A percentile compares a stretch with the other conserved stretches of the same genome.
These are phyloP conservation scores for Nannobrachium achirus DNA, from an alignment of 2,113 vertebrate species.

Conservation along the genomic window DNA sequence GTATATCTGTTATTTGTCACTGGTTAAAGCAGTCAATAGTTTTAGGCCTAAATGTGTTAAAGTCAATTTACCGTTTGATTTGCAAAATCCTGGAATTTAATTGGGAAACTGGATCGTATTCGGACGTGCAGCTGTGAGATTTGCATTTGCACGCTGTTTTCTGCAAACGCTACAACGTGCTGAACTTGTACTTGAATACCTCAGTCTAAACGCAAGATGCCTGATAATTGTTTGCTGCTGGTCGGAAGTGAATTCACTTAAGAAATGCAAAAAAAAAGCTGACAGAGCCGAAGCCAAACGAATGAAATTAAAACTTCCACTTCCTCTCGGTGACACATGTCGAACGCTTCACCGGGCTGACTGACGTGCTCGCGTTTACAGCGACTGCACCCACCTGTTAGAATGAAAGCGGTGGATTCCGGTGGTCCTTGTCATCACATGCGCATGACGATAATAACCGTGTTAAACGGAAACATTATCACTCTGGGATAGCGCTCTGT, in stretches of 20 bases:
- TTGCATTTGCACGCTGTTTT: constrained; percentile 10
- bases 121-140: constrained; percentile 1
- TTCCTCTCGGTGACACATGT: background rate
- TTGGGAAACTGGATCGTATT: no score
- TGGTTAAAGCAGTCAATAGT: no score
- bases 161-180: background rate
- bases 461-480: background rate
- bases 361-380: background rate
- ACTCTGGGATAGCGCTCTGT: background rate
- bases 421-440: background rate
- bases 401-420: constrained; percentile 37
- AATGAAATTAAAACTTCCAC: constrained; percentile 15
- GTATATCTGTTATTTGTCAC: no score
- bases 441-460: background rate
- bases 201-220: constrained; percentile 20
- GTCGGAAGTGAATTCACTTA: constrained; percentile 15
- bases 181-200: background rate
- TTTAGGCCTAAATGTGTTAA: no score
- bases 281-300: constrained; percentile 2
- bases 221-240: constrained; percentile 26
- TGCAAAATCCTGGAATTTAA: no score
- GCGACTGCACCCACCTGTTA: constrained; percentile 53
- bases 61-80: no score
- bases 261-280: background rate
- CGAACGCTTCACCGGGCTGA: no score